A percentile compares a stretch with the other conserved stretches of the same genome.
phyloP scores from a whole-genome alignment of 2,797 vertebrate species.

The Helostoma temminkii region DNA sequence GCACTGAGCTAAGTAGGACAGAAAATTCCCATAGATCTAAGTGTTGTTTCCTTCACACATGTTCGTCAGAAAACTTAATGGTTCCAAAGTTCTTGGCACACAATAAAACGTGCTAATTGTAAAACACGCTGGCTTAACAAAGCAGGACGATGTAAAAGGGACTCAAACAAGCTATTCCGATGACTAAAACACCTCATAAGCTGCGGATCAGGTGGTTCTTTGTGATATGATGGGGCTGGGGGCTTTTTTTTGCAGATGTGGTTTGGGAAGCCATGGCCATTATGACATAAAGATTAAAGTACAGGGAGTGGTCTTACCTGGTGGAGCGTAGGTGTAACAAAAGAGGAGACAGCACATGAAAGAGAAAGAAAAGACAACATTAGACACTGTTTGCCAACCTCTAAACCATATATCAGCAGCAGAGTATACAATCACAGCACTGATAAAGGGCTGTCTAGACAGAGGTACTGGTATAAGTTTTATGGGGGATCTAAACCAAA shows the following conservation, averaged over 20 bases:
- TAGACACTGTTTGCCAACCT: constrained; percentile 62
- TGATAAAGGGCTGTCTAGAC: constrained; percentile 67
- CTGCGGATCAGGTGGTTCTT: constrained; percentile 46
- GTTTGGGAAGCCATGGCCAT: constrained; percentile 57
- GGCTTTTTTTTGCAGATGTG: constrained; percentile 46
- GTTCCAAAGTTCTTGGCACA: constrained; percentile 27
- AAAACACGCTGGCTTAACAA: neutral
- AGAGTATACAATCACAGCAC: constrained; percentile 16
- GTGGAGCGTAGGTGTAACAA: constrained; percentile 68
- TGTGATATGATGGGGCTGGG: constrained; percentile 45
- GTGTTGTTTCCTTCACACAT: neutral
- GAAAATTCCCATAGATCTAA: neutral
- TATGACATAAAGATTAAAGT: constrained; percentile 74
- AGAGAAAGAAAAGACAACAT: constrained; percentile 74
- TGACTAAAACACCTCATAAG: neutral
- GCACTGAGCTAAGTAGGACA: constrained; percentile 12
- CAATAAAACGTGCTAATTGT: neutral
- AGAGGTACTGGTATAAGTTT: constrained; percentile 34
- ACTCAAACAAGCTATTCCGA: neutral
- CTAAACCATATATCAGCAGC: constrained; percentile 51
- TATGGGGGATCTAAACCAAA: constrained; percentile 38
- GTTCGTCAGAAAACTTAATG: constrained; percentile 36
- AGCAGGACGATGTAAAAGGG: neutral
- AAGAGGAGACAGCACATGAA: constrained; percentile 80
- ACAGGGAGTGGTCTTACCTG: constrained; percentile 85